A percentile compares a stretch with the other conserved stretches of the same genome.
Evolutionary conservation across 2,113 vertebrate genomes (phyloP).

Genomic region (Xenus cinereus): DNA sequence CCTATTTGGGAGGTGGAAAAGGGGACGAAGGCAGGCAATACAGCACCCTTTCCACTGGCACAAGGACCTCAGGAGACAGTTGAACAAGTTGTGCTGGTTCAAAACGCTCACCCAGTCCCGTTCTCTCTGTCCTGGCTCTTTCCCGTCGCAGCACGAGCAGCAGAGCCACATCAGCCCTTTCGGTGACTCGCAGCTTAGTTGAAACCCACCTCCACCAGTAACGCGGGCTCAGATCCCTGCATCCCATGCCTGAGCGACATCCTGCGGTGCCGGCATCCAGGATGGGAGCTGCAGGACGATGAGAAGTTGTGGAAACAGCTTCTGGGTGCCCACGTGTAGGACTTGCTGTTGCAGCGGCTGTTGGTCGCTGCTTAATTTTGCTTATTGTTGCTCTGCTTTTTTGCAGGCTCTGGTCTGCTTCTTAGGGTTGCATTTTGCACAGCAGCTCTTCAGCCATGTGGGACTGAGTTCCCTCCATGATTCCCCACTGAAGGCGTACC

Average conservation of each 20-base stretch:
- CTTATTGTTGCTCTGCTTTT: not conserved
- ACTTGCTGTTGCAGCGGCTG: not conserved
- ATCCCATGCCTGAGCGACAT: not conserved
- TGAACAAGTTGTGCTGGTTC: not conserved
- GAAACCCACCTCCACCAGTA: not conserved
- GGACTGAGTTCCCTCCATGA: not conserved
- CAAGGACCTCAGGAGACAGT: not conserved
- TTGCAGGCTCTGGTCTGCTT: not conserved
- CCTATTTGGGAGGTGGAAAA: not conserved
- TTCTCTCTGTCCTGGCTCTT: not conserved
- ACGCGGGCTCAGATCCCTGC: not conserved
- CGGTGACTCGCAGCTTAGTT: rapidly evolving
- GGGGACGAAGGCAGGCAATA: rapidly evolving
- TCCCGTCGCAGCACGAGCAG: rapidly evolving
- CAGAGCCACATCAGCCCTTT: not conserved
- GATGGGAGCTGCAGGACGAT: not conserved
- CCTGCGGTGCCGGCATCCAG: not conserved
- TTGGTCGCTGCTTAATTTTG: not conserved
- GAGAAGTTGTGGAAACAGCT: not conserved
- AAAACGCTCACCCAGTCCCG: not conserved
- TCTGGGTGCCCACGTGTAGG: not conserved
- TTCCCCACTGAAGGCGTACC: not conserved
- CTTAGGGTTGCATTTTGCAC: not conserved
- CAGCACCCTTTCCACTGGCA: not conserved
- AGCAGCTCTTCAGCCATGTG: not conserved